phyloP scores from a whole-genome alignment of 2,888 invertebrate genomes.

The Microdon myrmicae region DNA sequence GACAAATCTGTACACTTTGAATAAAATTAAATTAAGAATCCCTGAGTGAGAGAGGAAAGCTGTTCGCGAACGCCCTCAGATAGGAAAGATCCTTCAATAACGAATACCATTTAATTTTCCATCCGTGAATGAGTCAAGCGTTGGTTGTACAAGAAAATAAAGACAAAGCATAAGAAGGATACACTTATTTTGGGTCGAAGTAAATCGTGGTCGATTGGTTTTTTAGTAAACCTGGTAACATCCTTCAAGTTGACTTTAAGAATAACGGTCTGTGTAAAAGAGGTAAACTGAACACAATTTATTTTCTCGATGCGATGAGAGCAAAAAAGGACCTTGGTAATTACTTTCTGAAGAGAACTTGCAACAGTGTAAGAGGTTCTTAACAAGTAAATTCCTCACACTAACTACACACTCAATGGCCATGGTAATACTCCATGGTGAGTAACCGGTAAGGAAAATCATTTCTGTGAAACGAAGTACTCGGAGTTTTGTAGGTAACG shows the following conservation, averaged over 20 bases:
- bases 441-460: conserved; percentile 9
- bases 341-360: conserved; percentile 42
- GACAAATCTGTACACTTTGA: conserved; percentile 40
- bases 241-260: background rate
- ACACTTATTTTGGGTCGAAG: too few species aligned
- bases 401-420: conserved; percentile 16
- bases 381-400: conserved; percentile 33
- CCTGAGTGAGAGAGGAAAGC: conserved; percentile 19
- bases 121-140: conserved; percentile 13
- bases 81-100: conserved; percentile 13
- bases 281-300: conserved; percentile 1
- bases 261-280: background rate
- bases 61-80: conserved; percentile 3
- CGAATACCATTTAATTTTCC: conserved; percentile 32
- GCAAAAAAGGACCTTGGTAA: conserved; percentile 29
- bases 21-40: conserved; percentile 47
- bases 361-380: conserved; percentile 28
- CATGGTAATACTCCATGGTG: conserved; percentile 1
- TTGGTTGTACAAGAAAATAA: conserved; percentile 6
- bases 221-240: too few species aligned
- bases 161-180: background rate
- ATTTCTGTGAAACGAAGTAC: conserved; percentile 15
- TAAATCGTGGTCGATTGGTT: too few species aligned
- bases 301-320: too few species aligned
- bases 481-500: conserved; percentile 18